A percentile compares a stretch with the other conserved stretches of the same genome.
phyloP scores from a whole-genome alignment of 2,888 invertebrate species.

The Polyommatus iphigenia region DNA sequence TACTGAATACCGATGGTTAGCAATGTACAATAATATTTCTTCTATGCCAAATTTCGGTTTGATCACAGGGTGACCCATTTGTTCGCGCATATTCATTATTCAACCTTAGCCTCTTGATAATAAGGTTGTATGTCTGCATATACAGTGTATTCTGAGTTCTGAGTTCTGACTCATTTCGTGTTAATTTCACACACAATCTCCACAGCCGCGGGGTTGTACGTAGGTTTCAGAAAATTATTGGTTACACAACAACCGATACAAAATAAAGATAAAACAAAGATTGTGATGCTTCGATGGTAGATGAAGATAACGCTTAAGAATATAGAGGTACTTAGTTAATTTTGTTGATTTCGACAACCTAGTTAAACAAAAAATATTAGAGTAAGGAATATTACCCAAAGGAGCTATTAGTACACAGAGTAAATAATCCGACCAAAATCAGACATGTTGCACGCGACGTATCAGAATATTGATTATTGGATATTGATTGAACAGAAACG shows the following conservation, averaged over 20 bases:
- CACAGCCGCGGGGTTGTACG: conserved; percentile 18
- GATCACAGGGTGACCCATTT: background rate
- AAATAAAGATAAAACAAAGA: conserved; percentile 16
- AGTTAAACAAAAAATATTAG: too few species aligned
- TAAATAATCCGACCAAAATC: too few species aligned
- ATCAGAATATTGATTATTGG: too few species aligned
- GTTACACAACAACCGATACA: conserved; percentile 7
- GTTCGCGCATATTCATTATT: background rate
- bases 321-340: background rate
- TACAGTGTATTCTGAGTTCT: too few species aligned
- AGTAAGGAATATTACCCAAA: too few species aligned
- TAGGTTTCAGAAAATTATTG: conserved; percentile 25
- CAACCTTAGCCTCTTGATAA: background rate
- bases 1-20: too few species aligned
- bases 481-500: too few species aligned
- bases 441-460: too few species aligned
- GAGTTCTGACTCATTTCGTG: background rate
- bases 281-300: background rate
- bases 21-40: background rate
- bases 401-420: too few species aligned
- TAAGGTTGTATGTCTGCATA: background rate
- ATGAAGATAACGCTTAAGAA: background rate
- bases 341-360: background rate
- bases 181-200: conserved; percentile 15
- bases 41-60: background rate